phyloP scores from a whole-genome alignment of 2,888 invertebrate species.

The Zygaena filipendulae region DNA sequence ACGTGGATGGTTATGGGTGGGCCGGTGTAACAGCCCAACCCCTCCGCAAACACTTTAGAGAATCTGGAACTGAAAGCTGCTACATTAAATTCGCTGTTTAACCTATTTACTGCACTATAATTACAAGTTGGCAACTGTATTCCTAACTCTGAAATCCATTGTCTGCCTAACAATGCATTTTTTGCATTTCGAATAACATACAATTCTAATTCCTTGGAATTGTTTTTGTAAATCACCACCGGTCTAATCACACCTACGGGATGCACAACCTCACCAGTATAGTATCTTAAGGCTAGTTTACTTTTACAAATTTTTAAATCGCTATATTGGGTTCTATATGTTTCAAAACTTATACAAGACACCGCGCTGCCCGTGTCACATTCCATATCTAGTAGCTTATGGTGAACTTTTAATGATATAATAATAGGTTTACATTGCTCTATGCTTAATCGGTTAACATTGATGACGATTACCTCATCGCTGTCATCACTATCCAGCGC shows the following conservation, averaged over 20 bases:
- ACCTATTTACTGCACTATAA: neutral
- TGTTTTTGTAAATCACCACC: slow-evolving; percentile 5
- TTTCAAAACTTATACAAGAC: slow-evolving; percentile 8
- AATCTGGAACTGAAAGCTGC: slow-evolving; percentile 8
- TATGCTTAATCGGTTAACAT: neutral
- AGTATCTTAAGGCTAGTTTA: slow-evolving; percentile 5
- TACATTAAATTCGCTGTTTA: neutral
- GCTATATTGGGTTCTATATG: slow-evolving; percentile 2
- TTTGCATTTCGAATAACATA: slow-evolving; percentile 6
- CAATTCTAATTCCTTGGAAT: slow-evolving; percentile 5
- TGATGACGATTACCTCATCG: slow-evolving; percentile 1
- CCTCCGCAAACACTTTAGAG: slow-evolving; percentile 12
- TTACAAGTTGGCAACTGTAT: slow-evolving; percentile 1
- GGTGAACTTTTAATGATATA: neutral
- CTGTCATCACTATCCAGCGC: slow-evolving; percentile 1
- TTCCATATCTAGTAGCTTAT: slow-evolving; percentile 5
- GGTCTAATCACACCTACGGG: slow-evolving; percentile 6
- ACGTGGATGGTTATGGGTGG: slow-evolving; percentile 9
- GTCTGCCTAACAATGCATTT: slow-evolving; percentile 3
- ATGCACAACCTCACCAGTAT: slow-evolving; percentile 8
- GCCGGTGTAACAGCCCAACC: slow-evolving; percentile 15
- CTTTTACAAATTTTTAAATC: slow-evolving; percentile 1
- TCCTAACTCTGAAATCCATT: slow-evolving; percentile 2
- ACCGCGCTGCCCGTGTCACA: slow-evolving; percentile 14
- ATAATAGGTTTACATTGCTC: slow-evolving; percentile 1